Conservation (phyloP, 2,888 invertebrate genomes). For the Eugnorisma glareosa region DNA sequence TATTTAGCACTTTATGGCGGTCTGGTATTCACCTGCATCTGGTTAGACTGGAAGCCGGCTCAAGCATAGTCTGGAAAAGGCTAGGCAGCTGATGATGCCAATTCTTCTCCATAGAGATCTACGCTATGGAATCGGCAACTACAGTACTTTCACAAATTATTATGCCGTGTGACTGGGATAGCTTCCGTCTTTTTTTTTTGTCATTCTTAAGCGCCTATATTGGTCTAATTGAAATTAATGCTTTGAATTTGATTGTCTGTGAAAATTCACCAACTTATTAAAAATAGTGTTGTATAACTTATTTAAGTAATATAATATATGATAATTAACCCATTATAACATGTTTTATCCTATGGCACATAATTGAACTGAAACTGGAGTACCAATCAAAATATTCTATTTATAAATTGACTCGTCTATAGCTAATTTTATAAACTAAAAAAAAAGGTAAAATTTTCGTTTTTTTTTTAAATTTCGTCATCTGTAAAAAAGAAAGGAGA, state of each 20-base stretch:
- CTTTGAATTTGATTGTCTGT: neutral
- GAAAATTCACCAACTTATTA: conserved; percentile 8
- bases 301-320: conserved; percentile 10
- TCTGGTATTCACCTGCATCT: too few species aligned
- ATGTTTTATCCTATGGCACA: conserved; percentile 59
- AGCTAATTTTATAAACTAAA: conserved; percentile 14
- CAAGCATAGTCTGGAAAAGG: too few species aligned
- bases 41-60: too few species aligned
- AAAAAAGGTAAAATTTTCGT: conserved; percentile 39
- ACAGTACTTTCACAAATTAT: neutral
- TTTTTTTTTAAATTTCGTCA: conserved; percentile 34
- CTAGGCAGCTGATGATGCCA: too few species aligned
- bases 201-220: neutral
- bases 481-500: conserved; percentile 36
- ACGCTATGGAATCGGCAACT: neutral
- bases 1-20: too few species aligned
- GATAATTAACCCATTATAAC: conserved; percentile 33
- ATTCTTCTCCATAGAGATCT: too few species aligned
- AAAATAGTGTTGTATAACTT: conserved; percentile 24
- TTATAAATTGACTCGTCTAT: conserved; percentile 49
- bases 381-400: conserved; percentile 40
- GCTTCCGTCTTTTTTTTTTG: neutral
- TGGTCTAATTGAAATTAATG: neutral
- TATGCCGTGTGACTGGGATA: neutral
- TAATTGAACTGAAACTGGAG: conserved; percentile 44